A percentile compares a stretch with the other conserved stretches of the same genome.
Evolutionary conservation across 2,888 invertebrate species (phyloP).

Genomic region (Drosophila macrospina): DNA sequence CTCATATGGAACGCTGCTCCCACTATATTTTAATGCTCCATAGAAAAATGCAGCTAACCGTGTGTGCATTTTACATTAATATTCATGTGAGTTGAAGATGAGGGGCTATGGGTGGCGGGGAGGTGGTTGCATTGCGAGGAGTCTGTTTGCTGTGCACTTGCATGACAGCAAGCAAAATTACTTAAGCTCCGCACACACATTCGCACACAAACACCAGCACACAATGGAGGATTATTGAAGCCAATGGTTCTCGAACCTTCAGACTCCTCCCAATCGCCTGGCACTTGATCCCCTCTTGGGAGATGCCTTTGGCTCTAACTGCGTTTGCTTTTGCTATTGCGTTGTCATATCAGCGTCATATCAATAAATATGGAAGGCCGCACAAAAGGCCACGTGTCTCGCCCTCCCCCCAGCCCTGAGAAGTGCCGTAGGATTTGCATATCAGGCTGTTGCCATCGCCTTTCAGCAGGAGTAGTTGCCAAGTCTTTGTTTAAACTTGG

Average conservation of each 20-base stretch:
- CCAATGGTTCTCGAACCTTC: slow-evolving; percentile 27
- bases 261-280: slow-evolving; percentile 11
- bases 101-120: no score
- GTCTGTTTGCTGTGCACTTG: slow-evolving; percentile 77
- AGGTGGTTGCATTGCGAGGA: slow-evolving; percentile 19
- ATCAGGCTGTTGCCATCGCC: slow-evolving; percentile 52
- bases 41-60: slow-evolving; percentile 79
- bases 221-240: slow-evolving; percentile 62
- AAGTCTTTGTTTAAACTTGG: slow-evolving; percentile 59
- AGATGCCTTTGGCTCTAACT: slow-evolving; percentile 8
- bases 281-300: slow-evolving; percentile 39
- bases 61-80: slow-evolving; percentile 80
- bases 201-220: slow-evolving; percentile 1
- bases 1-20: slow-evolving; percentile 77
- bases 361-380: slow-evolving; percentile 73
- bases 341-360: slow-evolving; percentile 79
- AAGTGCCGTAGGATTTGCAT: slow-evolving; percentile 68
- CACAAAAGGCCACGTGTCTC: slow-evolving; percentile 66
- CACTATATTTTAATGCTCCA: slow-evolving; percentile 72
- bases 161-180: slow-evolving; percentile 74
- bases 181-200: slow-evolving; percentile 60
- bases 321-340: slow-evolving; percentile 39
- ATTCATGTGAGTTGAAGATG: slow-evolving; percentile 55
- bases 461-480: slow-evolving; percentile 17
- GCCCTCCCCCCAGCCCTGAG: not conserved